Conservation (phyloP, 2,113 vertebrate species). For the Epinephelus moara region DNA sequence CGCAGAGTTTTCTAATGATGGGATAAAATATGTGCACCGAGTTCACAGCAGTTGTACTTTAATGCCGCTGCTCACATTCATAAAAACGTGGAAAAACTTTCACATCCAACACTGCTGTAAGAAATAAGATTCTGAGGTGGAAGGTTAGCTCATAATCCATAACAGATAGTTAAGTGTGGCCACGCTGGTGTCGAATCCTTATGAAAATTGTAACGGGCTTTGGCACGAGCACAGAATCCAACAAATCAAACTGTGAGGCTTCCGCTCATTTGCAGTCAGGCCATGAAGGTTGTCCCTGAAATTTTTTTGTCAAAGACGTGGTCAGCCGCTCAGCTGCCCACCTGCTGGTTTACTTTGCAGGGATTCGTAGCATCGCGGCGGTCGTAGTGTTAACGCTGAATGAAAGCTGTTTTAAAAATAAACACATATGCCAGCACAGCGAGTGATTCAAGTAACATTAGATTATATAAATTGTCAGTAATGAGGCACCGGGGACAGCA, state of each 20-base stretch:
- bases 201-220: constrained; percentile 54
- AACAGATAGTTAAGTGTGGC: constrained; percentile 56
- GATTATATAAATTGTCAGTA: constrained; percentile 67
- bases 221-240: constrained; percentile 44
- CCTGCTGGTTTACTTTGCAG: constrained; percentile 42
- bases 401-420: constrained; percentile 30
- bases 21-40: constrained; percentile 8
- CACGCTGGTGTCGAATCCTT: constrained; percentile 44
- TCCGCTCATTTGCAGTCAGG: constrained; percentile 51
- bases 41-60: constrained; percentile 10
- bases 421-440: constrained; percentile 32
- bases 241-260: constrained; percentile 58
- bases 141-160: constrained; percentile 66
- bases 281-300: constrained; percentile 34
- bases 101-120: constrained; percentile 16
- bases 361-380: constrained; percentile 10
- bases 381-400: neutral
- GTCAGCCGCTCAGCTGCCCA: constrained; percentile 25
- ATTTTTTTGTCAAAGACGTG: constrained; percentile 22
- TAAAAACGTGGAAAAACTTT: constrained; percentile 14
- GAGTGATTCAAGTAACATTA: constrained; percentile 47
- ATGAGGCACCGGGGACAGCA: constrained; percentile 60
- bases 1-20: constrained; percentile 24
- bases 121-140: constrained; percentile 51
- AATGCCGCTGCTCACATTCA: constrained; percentile 25